A percentile compares a stretch with the other conserved stretches of the same genome.
Evolutionary conservation across 2,797 vertebrate species (phyloP).

Genomic region (Rhincodon typus): DNA sequence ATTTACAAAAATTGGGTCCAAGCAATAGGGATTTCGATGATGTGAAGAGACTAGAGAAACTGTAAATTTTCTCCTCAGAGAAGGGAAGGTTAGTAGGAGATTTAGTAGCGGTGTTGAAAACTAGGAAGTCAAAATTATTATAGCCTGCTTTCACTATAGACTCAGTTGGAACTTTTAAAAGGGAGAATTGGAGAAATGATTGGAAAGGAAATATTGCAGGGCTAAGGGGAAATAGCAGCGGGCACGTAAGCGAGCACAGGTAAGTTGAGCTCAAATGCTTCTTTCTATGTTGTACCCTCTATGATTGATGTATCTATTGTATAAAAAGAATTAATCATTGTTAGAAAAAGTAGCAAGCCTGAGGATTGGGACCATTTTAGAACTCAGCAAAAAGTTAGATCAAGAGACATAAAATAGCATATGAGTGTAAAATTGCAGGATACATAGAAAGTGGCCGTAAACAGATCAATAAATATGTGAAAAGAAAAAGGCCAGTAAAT

Average conservation of each 20-base stretch:
- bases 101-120: not conserved
- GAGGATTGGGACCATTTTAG: too few species aligned
- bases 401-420: too few species aligned
- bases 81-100: not conserved
- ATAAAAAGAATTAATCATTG: too few species aligned
- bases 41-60: not conserved
- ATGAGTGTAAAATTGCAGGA: too few species aligned
- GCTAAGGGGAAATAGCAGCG: not conserved
- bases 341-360: too few species aligned
- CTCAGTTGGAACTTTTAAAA: not conserved
- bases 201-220: not conserved
- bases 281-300: not conserved
- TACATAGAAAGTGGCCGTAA: too few species aligned
- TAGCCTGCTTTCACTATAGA: not conserved
- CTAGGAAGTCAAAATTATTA: not conserved
- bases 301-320: not conserved
- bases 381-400: too few species aligned
- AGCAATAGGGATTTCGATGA: not conserved
- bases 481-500: too few species aligned
- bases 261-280: not conserved
- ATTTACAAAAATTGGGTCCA: not conserved
- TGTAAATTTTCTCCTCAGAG: not conserved
- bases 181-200: not conserved
- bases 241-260: not conserved
- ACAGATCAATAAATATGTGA: too few species aligned